phyloP scores from a whole-genome alignment of 2,113 vertebrate species.

The Motacilla tschutschensis region DNA sequence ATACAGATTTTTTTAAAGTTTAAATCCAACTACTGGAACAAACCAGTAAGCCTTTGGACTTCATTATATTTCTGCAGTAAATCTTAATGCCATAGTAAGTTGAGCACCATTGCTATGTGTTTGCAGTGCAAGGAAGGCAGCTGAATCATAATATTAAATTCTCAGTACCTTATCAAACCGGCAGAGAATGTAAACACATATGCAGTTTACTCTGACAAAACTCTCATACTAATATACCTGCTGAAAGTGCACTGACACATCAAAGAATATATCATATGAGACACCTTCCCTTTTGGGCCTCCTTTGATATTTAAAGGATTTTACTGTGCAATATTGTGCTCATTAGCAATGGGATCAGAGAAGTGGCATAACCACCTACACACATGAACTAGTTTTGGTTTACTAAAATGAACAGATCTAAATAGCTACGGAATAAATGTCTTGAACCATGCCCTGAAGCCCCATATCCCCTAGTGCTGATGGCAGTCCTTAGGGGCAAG shows the following conservation, averaged over 20 bases:
- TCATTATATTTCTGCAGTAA: neutral
- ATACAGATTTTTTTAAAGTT: neutral
- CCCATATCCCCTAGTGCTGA: accelerated
- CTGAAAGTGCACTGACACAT: neutral
- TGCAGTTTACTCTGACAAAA: neutral
- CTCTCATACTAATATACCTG: neutral
- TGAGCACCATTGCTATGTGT: neutral
- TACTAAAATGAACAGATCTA: neutral
- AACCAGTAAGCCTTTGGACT: neutral
- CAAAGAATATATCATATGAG: neutral
- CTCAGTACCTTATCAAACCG: neutral
- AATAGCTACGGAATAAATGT: neutral
- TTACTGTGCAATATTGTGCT: neutral
- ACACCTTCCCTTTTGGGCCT: neutral
- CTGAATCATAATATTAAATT: neutral
- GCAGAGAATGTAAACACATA: neutral
- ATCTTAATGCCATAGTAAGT: neutral
- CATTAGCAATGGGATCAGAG: neutral
- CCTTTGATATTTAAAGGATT: neutral
- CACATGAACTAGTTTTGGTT: neutral
- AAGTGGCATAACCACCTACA: neutral
- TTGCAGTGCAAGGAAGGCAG: neutral
- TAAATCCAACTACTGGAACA: neutral
- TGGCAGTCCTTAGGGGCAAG: accelerated
- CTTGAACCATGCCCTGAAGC: neutral